Conservation (phyloP, 2,797 vertebrate genomes). For the Brachyalestes nurse region DNA sequence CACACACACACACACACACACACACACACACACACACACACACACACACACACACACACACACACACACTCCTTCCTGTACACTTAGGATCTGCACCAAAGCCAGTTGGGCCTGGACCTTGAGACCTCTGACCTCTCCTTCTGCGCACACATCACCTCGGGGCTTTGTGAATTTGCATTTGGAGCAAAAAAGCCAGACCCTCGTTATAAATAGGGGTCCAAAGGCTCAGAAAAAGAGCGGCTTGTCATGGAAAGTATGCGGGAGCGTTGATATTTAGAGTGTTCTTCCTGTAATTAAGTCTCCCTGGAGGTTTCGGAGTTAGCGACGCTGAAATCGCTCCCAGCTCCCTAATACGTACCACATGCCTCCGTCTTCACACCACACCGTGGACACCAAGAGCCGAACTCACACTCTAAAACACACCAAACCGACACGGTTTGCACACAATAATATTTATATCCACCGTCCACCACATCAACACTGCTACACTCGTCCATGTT, state of each 20-base stretch:
- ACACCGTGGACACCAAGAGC: neutral
- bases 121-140: slow-evolving; percentile 42
- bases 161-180: slow-evolving; percentile 67
- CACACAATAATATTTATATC: neutral
- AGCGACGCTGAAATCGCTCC: slow-evolving; percentile 99
- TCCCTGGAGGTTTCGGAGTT: slow-evolving; percentile 98
- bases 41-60: neutral
- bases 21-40: neutral
- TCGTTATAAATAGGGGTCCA: slow-evolving; percentile 64
- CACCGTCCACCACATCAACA: no score
- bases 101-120: neutral
- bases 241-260: slow-evolving; percentile 96
- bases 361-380: slow-evolving; percentile 85
- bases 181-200: slow-evolving; percentile 60
- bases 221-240: slow-evolving; percentile 79
- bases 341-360: slow-evolving; percentile 97
- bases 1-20: neutral
- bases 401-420: slow-evolving; percentile 26
- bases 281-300: slow-evolving; percentile 99
- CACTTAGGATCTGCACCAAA: slow-evolving; percentile 3
- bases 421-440: slow-evolving; percentile 59
- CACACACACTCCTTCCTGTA: neutral
- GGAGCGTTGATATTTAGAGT: slow-evolving; percentile 96
- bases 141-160: slow-evolving; percentile 65
- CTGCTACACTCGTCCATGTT: no score